Conservation (phyloP, 2,888 invertebrate species). For the Polymixis flavicincta region DNA sequence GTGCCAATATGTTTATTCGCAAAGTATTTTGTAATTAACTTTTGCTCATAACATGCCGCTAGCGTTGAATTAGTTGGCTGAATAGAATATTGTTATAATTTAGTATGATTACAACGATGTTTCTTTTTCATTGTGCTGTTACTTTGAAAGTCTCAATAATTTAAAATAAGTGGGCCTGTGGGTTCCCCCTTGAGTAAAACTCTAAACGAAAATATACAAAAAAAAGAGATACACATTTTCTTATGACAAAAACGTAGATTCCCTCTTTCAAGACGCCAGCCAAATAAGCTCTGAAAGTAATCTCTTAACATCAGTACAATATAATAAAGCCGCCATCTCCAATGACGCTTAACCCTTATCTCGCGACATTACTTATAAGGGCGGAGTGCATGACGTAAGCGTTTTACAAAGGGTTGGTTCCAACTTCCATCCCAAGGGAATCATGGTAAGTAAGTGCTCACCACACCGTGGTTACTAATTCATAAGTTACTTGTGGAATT, state of each 20-base stretch:
- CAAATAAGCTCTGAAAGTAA: conserved; percentile 1
- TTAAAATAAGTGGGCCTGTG: background rate
- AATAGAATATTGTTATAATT: background rate
- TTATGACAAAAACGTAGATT: too few relatives aligned
- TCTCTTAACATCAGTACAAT: conserved; percentile 20
- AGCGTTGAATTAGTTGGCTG: background rate
- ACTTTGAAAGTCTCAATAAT: background rate
- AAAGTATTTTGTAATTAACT: conserved; percentile 35
- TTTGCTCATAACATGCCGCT: conserved; percentile 12
- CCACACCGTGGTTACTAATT: conserved; percentile 43
- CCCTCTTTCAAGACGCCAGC: background rate
- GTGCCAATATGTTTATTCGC: conserved; percentile 28
- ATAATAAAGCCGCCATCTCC: conserved; percentile 34
- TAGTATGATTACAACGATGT: background rate
- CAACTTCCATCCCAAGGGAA: conserved; percentile 42
- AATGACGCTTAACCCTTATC: conserved; percentile 40
- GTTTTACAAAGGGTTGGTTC: conserved; percentile 45
- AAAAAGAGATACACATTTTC: background rate
- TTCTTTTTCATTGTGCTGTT: background rate
- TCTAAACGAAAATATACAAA: background rate
- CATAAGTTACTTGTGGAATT: conserved; percentile 45
- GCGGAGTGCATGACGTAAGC: conserved; percentile 50
- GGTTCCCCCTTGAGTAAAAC: background rate
- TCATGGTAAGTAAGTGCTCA: conserved; percentile 33
- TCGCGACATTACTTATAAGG: conserved; percentile 29